Base-by-base conservation (phyloP, 2,888 invertebrate genomes). In the Nemotelus nigrinus region DNA sequence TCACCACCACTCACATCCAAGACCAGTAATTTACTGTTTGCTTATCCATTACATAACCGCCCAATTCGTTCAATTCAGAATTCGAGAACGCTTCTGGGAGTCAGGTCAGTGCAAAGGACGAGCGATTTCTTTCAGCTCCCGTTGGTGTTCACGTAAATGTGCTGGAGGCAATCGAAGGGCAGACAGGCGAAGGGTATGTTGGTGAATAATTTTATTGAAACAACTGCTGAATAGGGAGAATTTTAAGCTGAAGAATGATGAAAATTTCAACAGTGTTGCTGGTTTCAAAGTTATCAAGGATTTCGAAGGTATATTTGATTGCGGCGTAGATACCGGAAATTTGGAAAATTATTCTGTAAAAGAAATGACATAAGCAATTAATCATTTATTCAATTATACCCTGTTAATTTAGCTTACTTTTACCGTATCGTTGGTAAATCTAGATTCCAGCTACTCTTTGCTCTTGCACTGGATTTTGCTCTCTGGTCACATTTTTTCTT, bases 51-150 rank as follows among this genome's bases (percentile, higher is more conserved):
- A 60, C 60, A 43, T 60, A 60, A 39, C 25, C 60, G 7, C 41
- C 41, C 60, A 60, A 60, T 60, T 41, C 60, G 41, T 60, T 60
- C 7, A 25, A 39, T 60, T 43, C 60, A 7, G 7, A 60, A 60
- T 60, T 25, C 41, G 39, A 60, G 41, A 60, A 39, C 41, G 39
- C 60, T 41, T 39, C 2, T 43, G 7, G 25, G 25, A 60, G 2
- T 43, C 60, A 7, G 8, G 50, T 50, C 5, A 50, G 50, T 5
- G 50, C 8, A 50, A 50, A 8, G 8, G 50, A 50, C 8, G 50
- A 8, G 50, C 5, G 8, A 50, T 8, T 8, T 25, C 25, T 25
- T 25, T 25, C 25, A 25, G 0, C 25, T 25, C 25, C 25, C 25
- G 25, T 25, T 25, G 25, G 25, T 25, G 25, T 25, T 25, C 25